Conservation (phyloP, 2,113 vertebrate genomes). For the Eira barbara region DNA sequence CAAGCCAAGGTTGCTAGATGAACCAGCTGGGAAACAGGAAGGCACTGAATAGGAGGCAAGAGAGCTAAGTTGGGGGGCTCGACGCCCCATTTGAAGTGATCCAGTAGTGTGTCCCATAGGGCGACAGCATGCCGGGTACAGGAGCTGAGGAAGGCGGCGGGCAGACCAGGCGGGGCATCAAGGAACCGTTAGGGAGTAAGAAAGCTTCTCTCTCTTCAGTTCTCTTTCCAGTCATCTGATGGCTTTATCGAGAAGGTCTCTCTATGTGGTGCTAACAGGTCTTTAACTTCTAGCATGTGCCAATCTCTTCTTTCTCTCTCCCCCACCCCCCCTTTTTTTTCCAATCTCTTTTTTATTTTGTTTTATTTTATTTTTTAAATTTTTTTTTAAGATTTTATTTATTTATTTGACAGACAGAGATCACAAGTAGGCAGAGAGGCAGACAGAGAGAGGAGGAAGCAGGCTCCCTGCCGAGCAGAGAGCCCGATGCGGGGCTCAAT, state of each 20-base stretch:
- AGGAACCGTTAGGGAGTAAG: not conserved
- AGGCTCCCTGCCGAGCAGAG: too few relatives aligned
- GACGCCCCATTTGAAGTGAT: not conserved
- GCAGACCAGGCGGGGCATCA: not conserved
- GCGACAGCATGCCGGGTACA: fast-evolving
- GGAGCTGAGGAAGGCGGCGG: not conserved
- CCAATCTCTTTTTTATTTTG: not conserved
- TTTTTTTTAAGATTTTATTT: too few relatives aligned
- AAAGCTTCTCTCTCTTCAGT: not conserved
- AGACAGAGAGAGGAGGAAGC: too few relatives aligned
- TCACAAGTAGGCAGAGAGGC: too few relatives aligned
- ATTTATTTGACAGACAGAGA: too few relatives aligned
- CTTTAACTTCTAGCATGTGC: not conserved
- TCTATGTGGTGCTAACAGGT: not conserved
- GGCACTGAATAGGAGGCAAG: too few relatives aligned
- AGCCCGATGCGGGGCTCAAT: too few relatives aligned
- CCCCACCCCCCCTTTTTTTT: too few relatives aligned
- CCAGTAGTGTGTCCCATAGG: not conserved
- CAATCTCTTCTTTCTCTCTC: not conserved
- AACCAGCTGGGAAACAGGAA: not conserved
- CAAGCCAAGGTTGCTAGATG: not conserved
- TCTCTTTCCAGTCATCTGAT: not conserved
- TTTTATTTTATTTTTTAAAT: too few relatives aligned
- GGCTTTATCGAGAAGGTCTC: not conserved
- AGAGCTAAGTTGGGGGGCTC: too few relatives aligned